Percentiles rank a stretch among this genome's conserved stretches.
These are phyloP conservation scores for Lepidochitona cinerea DNA, from an alignment of 2,888 invertebrate species.

Conservation along the genomic window DNA sequence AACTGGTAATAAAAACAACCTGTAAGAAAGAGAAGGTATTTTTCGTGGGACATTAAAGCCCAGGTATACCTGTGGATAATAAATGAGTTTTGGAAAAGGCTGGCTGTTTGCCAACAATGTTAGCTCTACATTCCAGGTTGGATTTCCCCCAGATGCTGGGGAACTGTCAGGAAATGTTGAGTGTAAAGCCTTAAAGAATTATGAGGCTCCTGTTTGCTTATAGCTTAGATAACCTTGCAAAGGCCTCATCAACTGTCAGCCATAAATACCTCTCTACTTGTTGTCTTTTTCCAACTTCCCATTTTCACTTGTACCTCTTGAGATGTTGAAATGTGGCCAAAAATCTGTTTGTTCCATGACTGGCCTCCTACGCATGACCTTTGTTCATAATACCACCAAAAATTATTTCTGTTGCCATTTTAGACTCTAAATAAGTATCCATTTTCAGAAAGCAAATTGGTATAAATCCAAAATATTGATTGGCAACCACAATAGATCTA, in stretches of 20 bases:
- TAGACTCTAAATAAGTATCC: no score
- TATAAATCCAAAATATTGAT: no score
- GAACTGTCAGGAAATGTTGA: neutral
- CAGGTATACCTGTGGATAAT: neutral
- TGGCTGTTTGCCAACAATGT: neutral
- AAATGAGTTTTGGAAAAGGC: neutral
- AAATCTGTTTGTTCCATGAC: neutral
- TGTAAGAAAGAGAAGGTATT: no score
- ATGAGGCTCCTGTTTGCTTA: conserved; percentile 3
- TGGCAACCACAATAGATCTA: no score
- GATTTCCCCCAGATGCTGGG: neutral
- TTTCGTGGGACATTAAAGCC: no score
- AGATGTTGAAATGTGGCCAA: neutral
- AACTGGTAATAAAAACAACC: no score
- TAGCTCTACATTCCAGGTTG: neutral
- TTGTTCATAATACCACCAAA: no score
- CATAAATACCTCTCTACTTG: conserved; percentile 3
- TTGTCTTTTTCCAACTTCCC: neutral
- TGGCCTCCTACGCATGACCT: neutral
- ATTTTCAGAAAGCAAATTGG: no score
- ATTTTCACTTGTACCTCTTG: neutral
- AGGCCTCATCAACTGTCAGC: conserved; percentile 3
- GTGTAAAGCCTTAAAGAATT: neutral
- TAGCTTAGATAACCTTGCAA: conserved; percentile 1
- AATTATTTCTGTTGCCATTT: no score